phyloP scores from a whole-genome alignment of 2,113 vertebrate species.

The Vidua chalybeata region DNA sequence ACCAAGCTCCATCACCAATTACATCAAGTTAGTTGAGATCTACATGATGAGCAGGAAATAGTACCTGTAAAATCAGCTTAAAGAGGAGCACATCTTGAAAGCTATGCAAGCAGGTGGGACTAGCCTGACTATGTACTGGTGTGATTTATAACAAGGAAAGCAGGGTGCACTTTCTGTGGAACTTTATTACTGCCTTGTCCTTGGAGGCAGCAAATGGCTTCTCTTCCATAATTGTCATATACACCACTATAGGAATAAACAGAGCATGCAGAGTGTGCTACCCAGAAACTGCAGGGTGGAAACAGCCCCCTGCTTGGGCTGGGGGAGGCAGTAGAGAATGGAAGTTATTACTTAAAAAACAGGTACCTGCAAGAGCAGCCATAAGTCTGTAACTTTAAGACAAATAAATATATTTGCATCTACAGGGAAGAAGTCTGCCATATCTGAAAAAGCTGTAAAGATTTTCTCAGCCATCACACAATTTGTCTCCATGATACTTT shows the following conservation, averaged over 20 bases:
- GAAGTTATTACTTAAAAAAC: neutral
- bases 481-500: conserved; percentile 26
- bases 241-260: neutral
- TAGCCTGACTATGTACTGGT: neutral
- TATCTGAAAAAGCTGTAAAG: neutral
- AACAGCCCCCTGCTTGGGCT: neutral
- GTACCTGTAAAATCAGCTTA: neutral
- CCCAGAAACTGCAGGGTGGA: neutral
- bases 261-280: neutral
- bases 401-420: neutral
- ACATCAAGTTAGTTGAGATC: neutral
- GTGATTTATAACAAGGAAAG: neutral
- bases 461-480: conserved; percentile 17
- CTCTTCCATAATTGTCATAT: neutral
- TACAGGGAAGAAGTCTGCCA: neutral
- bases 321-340: neutral
- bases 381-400: conserved; percentile 13
- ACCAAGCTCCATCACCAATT: neutral
- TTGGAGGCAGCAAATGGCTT: neutral
- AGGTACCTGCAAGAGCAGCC: neutral
- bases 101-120: neutral
- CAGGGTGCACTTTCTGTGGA: neutral
- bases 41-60: neutral
- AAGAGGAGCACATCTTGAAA: neutral
- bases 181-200: conserved; percentile 22